A percentile compares a stretch with the other conserved stretches of the same genome.
phyloP scores from a whole-genome alignment of 1,140 invertebrate species.

The Lasioglossum albipes region DNA sequence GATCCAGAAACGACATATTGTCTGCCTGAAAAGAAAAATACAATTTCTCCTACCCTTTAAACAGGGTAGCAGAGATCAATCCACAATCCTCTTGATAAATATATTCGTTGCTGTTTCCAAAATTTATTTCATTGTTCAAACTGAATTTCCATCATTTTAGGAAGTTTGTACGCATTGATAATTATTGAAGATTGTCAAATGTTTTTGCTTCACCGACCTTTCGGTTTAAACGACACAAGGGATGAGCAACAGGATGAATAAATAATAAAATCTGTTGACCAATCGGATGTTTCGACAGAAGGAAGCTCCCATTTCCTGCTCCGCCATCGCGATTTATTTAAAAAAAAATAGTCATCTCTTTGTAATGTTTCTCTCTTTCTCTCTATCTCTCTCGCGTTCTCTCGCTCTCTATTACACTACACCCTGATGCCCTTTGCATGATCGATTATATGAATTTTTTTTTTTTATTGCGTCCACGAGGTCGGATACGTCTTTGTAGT shows the following conservation, averaged over 20 bases:
- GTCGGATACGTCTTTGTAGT: slow-evolving; percentile 35
- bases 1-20: background rate
- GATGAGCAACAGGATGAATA: background rate
- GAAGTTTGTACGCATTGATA: no score
- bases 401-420: slow-evolving; percentile 35
- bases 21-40: no score
- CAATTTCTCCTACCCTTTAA: no score
- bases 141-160: no score
- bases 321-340: slow-evolving; percentile 2
- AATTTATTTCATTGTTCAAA: no score
- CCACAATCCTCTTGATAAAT: no score
- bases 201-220: no score
- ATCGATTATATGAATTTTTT: slow-evolving; percentile 27
- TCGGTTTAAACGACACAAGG: background rate
- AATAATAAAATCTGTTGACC: background rate
- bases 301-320: background rate
- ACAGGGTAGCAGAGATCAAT: no score
- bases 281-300: slow-evolving; percentile 9
- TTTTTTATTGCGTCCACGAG: slow-evolving; percentile 42
- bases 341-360: slow-evolving; percentile 48
- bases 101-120: no score
- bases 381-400: background rate
- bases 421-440: slow-evolving; percentile 48
- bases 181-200: no score
- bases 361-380: slow-evolving; percentile 14